Evolutionary conservation across 2,797 vertebrate species (phyloP).

Genomic region (Poeciliopsis infans): DNA sequence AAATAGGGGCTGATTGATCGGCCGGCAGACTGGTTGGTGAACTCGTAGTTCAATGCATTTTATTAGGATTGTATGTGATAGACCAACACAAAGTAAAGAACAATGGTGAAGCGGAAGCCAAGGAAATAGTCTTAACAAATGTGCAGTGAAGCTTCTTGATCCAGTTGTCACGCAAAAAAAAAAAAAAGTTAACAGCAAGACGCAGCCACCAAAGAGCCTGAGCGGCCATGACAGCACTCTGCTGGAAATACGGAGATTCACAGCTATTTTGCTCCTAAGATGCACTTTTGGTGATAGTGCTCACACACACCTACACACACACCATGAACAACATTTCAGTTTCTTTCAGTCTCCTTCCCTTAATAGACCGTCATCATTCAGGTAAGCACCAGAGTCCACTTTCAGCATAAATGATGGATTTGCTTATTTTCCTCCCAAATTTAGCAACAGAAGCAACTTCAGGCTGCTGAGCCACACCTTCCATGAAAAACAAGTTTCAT

Average conservation of each 20-base stretch:
- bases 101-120: neutral
- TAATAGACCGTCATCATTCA: conserved; percentile 35
- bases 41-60: neutral
- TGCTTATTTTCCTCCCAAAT: conserved; percentile 34
- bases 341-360: conserved; percentile 36
- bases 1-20: too few relatives aligned
- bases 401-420: conserved; percentile 36
- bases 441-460: conserved; percentile 41
- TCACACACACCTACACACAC: neutral
- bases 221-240: neutral
- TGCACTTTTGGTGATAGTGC: too few relatives aligned
- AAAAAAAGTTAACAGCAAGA: too few relatives aligned
- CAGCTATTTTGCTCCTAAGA: neutral
- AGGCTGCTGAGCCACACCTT: conserved; percentile 27
- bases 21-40: too few relatives aligned
- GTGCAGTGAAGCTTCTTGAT: neutral
- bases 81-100: neutral
- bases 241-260: neutral
- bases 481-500: conserved; percentile 41
- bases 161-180: neutral
- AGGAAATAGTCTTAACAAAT: neutral
- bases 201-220: too few relatives aligned
- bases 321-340: conserved; percentile 34
- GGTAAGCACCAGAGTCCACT: conserved; percentile 43
- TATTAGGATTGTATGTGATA: neutral